Base-by-base conservation (phyloP, 2,888 invertebrate species). In the Ophion costatus region DNA sequence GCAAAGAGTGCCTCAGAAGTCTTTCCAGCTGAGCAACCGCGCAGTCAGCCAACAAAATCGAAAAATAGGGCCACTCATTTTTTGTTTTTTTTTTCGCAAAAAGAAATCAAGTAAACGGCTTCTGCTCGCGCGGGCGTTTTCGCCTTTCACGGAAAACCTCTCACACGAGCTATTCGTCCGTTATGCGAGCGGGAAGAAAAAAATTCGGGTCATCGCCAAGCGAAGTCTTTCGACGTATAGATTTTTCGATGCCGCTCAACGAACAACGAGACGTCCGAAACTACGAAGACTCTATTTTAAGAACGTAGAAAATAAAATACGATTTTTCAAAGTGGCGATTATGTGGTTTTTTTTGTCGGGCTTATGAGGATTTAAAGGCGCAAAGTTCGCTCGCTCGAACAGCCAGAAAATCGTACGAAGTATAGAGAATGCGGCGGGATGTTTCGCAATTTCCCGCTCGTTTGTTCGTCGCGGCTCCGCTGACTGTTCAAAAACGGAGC, bases 371-470 rank as follows among this genome's bases (percentile, higher is more conserved):
- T 24, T n/a, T 20, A 29, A 29, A 56, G 24, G 22, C 20, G 59
- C 20, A 20, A 20, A n/a, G 20, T 59, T 20, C 5, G 59, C 20
- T 20, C 56, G 9, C 4, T 22, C n/a, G 59, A 20, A 59, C n/a
- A 14, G 64, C 7, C 20, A 17, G 64, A 33, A 29, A 11, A 29
- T 33, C 33, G 17, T 22, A 24, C 17, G n/a, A 5, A 29, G 51
- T 42, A 14, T 29, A 9, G 45, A 73, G 42, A 66, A 67, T 61
- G 73, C 59, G 66, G 63, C 71, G 59, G 83, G 83, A 84, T 73
- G 61, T 84, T 80, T 73, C 67, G 51, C 73, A 76, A 80, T 84
- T 80, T 84, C 73, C 83, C 67, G 76, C 67, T 76, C 56, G 66
- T 66, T 56, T 57, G 63, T 75, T 75, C 56, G 59, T 66, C 61